phyloP scores from a whole-genome alignment of 2,888 invertebrate species.

The Macrophya alboannulata region DNA sequence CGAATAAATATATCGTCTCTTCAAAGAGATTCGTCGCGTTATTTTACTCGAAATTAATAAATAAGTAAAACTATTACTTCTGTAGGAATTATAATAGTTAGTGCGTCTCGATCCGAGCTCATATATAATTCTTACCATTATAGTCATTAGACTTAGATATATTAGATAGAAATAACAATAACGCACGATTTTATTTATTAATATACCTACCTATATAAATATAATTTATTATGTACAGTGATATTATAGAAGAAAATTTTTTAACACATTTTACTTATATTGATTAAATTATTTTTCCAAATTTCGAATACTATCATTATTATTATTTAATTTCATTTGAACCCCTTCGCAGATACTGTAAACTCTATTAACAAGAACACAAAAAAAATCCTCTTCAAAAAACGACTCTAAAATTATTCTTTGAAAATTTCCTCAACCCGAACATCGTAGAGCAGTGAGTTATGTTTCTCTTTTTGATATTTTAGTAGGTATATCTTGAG shows the following conservation, averaged over 20 bases:
- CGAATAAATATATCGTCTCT: not conserved
- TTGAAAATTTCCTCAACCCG: not conserved
- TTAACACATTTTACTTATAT: not conserved
- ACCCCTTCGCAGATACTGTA: not conserved
- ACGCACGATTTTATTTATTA: constrained; percentile 19
- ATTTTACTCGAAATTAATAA: not conserved
- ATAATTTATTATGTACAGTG: constrained; percentile 28
- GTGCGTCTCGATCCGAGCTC: not conserved
- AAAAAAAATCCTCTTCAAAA: not conserved
- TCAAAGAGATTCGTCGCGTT: not conserved
- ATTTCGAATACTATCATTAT: not conserved
- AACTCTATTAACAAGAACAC: not conserved
- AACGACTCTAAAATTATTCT: not conserved
- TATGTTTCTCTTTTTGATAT: not conserved
- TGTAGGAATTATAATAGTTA: not conserved
- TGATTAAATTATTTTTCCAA: not conserved
- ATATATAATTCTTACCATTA: too few species aligned
- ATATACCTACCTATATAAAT: not conserved
- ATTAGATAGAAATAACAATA: not conserved
- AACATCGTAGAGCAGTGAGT: not conserved
- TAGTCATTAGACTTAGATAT: not conserved
- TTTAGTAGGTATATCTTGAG: not conserved
- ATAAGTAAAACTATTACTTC: not conserved
- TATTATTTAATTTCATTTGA: constrained; percentile 14
- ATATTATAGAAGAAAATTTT: constrained; percentile 22